Evolutionary conservation across 2,888 invertebrate species (phyloP).

Genomic region (Sipunculus nudus): DNA sequence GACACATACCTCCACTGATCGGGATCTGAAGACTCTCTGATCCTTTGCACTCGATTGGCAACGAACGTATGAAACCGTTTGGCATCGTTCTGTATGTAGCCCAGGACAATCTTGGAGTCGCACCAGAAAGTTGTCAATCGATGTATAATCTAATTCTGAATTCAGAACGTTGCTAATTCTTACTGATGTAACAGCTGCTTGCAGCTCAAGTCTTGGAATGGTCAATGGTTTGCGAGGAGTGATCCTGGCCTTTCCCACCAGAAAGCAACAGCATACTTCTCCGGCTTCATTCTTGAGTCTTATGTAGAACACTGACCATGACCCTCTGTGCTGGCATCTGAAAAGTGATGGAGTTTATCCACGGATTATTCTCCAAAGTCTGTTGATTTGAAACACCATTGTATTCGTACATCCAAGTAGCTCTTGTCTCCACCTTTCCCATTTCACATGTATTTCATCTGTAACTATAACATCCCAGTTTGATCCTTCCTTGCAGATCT

Average conservation of each 20-base stretch:
- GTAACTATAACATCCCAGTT: constrained; percentile 18
- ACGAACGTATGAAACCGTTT: constrained; percentile 46
- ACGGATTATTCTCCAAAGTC: neutral
- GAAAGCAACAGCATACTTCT: constrained; percentile 17
- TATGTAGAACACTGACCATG: constrained; percentile 22
- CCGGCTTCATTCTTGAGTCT: neutral
- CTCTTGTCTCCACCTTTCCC: constrained; percentile 15
- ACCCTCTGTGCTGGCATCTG: constrained; percentile 20
- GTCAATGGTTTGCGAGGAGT: constrained; percentile 14
- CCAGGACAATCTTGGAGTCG: constrained; percentile 21
- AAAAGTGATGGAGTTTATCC: constrained; percentile 23
- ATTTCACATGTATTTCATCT: neutral
- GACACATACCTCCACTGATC: constrained; percentile 45
- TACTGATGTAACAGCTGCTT: constrained; percentile 11
- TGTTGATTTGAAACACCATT: neutral
- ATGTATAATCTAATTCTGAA: constrained; percentile 10
- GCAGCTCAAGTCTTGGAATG: constrained; percentile 22
- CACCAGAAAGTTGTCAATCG: constrained; percentile 24
- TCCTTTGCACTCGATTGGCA: constrained; percentile 41
- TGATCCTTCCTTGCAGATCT: neutral
- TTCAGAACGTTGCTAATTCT: constrained; percentile 14
- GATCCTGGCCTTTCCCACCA: constrained; percentile 18
- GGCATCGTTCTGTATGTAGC: constrained; percentile 30
- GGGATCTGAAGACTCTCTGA: constrained; percentile 28
- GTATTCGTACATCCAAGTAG: neutral